phyloP scores from a whole-genome alignment of 1,140 invertebrate species.

The Heliconius himera region DNA sequence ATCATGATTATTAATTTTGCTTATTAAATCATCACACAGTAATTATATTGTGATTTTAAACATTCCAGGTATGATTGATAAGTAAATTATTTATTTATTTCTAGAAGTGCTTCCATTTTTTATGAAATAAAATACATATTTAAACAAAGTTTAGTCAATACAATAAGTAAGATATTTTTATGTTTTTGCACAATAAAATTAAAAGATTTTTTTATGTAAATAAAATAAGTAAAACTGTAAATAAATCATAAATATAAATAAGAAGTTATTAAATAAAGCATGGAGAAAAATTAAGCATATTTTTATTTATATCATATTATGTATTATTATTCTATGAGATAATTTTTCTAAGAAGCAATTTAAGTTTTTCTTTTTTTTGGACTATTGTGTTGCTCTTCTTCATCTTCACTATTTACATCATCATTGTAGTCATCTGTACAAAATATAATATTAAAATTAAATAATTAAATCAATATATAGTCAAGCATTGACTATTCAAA shows the following conservation, averaged over 20 bases:
- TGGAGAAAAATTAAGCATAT: not conserved
- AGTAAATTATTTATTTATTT: not conserved
- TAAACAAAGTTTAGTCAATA: constrained; percentile 14
- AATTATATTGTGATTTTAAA: constrained; percentile 33
- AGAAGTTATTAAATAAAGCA: constrained; percentile 3
- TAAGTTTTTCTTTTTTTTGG: constrained; percentile 58
- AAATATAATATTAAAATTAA: constrained; percentile 18
- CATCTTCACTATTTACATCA: constrained; percentile 44
- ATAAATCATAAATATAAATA: constrained; percentile 2
- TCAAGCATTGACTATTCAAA: no score
- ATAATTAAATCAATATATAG: not conserved
- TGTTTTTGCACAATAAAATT: not conserved
- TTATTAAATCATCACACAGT: not conserved
- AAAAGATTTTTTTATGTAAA: constrained; percentile 10
- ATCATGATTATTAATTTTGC: not conserved
- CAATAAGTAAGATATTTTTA: not conserved
- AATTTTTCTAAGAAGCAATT: not conserved
- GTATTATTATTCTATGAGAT: not conserved
- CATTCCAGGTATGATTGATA: constrained; percentile 26
- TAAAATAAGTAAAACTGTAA: constrained; percentile 2
- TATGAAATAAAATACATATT: constrained; percentile 16
- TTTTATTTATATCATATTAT: not conserved
- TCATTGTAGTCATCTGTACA: constrained; percentile 38
- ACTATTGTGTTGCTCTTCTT: constrained; percentile 38
- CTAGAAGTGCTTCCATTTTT: not conserved